Evolutionary conservation across 2,888 invertebrate genomes (phyloP).

Genomic region (Isotomurus palustris): DNA sequence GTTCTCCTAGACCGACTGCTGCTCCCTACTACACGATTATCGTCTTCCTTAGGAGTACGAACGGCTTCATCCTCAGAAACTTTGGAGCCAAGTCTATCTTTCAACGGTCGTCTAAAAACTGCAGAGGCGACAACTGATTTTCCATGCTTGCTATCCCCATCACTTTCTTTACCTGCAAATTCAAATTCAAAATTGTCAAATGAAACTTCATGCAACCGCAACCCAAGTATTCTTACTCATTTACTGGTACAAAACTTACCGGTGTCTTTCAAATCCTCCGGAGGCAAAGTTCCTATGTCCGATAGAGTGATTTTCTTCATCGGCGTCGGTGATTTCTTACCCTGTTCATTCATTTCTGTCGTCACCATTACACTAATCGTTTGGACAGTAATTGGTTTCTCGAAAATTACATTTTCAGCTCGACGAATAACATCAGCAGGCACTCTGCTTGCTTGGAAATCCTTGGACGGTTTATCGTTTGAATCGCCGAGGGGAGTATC

Average conservation of each 20-base stretch:
- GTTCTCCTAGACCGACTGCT: slow-evolving; percentile 6
- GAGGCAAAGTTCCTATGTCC: slow-evolving; percentile 4
- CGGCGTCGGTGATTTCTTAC: not conserved
- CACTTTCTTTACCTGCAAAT: not conserved
- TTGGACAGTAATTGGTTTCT: slow-evolving; percentile 63
- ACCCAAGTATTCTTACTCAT: not conserved
- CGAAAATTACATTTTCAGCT: slow-evolving; percentile 86
- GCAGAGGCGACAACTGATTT: slow-evolving; percentile 16
- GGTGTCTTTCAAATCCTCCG: not conserved
- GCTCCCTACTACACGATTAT: not conserved
- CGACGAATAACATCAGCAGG: slow-evolving; percentile 83
- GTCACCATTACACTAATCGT: not conserved
- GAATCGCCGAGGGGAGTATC: not conserved
- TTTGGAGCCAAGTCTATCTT: slow-evolving; percentile 41
- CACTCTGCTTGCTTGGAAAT: slow-evolving; percentile 60
- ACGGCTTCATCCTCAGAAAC: slow-evolving; percentile 33
- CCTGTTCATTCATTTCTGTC: not conserved
- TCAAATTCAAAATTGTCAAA: not conserved
- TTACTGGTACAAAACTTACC: not conserved
- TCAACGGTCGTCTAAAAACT: slow-evolving; percentile 34
- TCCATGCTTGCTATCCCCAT: not conserved
- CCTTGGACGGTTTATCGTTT: not conserved
- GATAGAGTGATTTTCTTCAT: slow-evolving; percentile 3
- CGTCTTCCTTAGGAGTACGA: slow-evolving; percentile 13
- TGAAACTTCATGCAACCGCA: not conserved